A percentile compares a stretch with the other conserved stretches of the same genome.
These are phyloP conservation scores for Azemiops feae DNA, from an alignment of 2,113 vertebrate species.

Conservation along the genomic window DNA sequence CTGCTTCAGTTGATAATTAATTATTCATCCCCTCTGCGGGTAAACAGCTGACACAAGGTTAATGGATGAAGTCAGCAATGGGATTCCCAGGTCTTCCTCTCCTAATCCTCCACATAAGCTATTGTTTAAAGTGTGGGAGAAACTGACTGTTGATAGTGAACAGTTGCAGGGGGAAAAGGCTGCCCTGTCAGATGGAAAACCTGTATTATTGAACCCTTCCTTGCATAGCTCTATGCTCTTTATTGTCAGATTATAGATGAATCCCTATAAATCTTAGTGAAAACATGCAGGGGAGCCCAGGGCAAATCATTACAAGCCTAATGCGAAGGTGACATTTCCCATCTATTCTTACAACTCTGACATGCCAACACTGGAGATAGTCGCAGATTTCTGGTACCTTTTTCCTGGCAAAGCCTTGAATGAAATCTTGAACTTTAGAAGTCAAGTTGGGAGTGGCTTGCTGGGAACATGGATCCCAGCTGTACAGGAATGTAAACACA, in stretches of 20 bases:
- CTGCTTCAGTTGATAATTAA: conserved; percentile 4
- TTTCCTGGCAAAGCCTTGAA: background rate
- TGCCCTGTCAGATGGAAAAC: background rate
- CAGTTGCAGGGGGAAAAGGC: background rate
- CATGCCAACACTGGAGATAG: background rate
- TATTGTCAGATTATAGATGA: background rate
- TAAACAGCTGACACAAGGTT: conserved; percentile 15
- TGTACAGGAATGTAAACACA: background rate
- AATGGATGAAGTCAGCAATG: conserved; percentile 17
- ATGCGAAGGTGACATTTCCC: background rate
- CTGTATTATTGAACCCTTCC: background rate
- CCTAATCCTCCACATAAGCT: background rate
- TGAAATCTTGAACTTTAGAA: background rate
- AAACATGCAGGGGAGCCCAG: background rate
- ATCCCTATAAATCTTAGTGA: background rate
- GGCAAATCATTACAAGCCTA: background rate
- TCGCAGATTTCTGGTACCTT: background rate
- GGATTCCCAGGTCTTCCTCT: conserved; percentile 1
- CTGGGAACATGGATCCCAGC: background rate
- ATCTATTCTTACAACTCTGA: background rate
- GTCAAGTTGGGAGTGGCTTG: background rate
- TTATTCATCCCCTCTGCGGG: conserved; percentile 9
- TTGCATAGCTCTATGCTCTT: background rate
- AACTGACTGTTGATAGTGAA: background rate
- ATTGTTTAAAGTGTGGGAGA: background rate